Evolutionary conservation across 2,113 vertebrate species (phyloP), one percentile per base, ranked within the genome.

Genomic region (Ameiurus melas): DNA sequence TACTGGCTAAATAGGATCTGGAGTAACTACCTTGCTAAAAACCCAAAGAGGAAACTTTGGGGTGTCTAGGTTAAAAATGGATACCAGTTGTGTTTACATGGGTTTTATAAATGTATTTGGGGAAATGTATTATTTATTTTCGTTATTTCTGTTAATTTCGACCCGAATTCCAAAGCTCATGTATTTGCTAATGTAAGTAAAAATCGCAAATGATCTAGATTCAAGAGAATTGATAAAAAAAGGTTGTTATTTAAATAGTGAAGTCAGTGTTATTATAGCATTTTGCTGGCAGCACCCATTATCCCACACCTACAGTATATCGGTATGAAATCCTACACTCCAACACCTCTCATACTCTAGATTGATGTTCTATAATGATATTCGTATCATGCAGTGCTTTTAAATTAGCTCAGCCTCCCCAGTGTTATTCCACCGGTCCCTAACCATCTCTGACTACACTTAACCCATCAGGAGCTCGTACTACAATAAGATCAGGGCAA

Each of bases 381-480:
- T 85, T 85, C 66, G 30, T 33, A 53, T 70, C 84, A 73, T 57
- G 84, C 84, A 36, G 84, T 53, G 84, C 66, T 71, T 85, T 85
- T 85, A 85, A 85, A 85, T 85, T 73, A 73, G 84, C 68, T 85
- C n/a, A 85, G 84, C 84, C 47, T 85, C 68, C 84, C 84, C 84
- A 58, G 66, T 36, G 84, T 73, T 85, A 85, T 85, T 85, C 51
- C 64, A 70, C 84, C 68, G 25, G 66, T 71, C 51, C 68, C 66
- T 55, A 85, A 73, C 68, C 68, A 58, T 55, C 55, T 82, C 80
- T 60, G 80, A 82, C 80, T 82, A 60, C n/a, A 60, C 66, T 85
- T 85, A 30, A 85, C 84, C 30, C 84, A 85, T 57, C 84, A 73
- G 84, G 75, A 53, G 75, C 85, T 86, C 43, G 10, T 79, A 53